Base-by-base conservation (phyloP, 1,140 invertebrate species). In the Amyelois transitella region DNA sequence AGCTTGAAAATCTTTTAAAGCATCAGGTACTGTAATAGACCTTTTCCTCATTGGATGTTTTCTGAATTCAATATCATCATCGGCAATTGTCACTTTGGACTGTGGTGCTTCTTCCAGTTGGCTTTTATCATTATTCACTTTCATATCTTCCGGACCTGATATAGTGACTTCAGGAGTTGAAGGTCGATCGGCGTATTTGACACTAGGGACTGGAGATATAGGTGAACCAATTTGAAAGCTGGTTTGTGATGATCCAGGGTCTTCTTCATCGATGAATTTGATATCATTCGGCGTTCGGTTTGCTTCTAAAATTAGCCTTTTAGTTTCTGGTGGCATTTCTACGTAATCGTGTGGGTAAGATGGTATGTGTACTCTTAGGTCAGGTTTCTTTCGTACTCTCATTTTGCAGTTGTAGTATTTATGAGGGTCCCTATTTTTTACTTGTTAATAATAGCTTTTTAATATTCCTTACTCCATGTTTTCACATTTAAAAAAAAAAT, bases 271-370 rank as follows among this genome's bases (percentile, higher is more conserved):
- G 1, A 78, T 74, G 22, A 50, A 81, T 51, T 58, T 56, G 14
- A 83, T 60, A 18, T 77, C 70, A 25, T 73, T 77, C 1, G 70
- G 53, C 2, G 65, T 78, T 52, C 58, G 54, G 53, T 76, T 64
- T 12, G 62, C 53, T 63, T 64, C 68, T 1, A 71, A 52, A 17
- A 75, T 75, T 20, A 71, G 44, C n/a, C 54, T 38, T 19, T 61
- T 69, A 0, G 72, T 75, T 19, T 77, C 75, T 14, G 53, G 44
- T 2, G 84, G 84, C 81, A 85, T 85, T 62, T 81, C 74, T 0
- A 83, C 81, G 60, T 84, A 87, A 18, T 85, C 81, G 43, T 71
- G 66, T 5, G 81, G 80, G 32, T 81, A 84, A 0, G 81, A 74
- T 1, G 84, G 79, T 50, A 87, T 85, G 7, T 78, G 44, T 48